phyloP scores from a whole-genome alignment of 2,888 invertebrate species.

The Spicauda simplicius region DNA sequence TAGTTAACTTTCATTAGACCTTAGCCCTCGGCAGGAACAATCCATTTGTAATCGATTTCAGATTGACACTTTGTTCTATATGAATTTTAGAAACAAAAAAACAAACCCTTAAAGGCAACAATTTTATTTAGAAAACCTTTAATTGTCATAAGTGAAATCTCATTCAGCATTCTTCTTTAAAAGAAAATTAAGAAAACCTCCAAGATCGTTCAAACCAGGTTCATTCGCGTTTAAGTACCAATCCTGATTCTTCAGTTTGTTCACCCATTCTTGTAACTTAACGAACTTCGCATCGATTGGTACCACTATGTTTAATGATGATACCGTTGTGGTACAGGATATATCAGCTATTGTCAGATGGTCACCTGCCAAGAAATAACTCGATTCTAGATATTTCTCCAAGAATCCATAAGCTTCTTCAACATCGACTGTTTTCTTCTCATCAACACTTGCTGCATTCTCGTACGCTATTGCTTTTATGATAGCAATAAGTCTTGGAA shows the following conservation, averaged over 20 bases:
- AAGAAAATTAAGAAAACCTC: conserved; percentile 13
- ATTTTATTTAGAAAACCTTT: too few relatives aligned
- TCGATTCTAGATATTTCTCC: conserved; percentile 54
- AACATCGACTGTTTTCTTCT: conserved; percentile 43
- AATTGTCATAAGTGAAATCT: background rate
- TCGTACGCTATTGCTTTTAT: conserved; percentile 38
- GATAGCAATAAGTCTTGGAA: conserved; percentile 45
- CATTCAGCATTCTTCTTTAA: conserved; percentile 9
- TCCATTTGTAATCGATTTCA: too few relatives aligned
- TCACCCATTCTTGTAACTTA: conserved; percentile 51
- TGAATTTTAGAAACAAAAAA: too few relatives aligned
- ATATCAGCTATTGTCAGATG: conserved; percentile 58
- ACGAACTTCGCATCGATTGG: conserved; percentile 50
- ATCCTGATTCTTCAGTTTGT: conserved; percentile 46
- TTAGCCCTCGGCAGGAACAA: too few relatives aligned
- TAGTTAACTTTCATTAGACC: too few relatives aligned
- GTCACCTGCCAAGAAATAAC: conserved; percentile 49
- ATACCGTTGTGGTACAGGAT: conserved; percentile 51
- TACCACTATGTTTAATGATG: conserved; percentile 47
- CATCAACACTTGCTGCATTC: conserved; percentile 40
- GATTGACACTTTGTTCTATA: too few relatives aligned
- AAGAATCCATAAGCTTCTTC: conserved; percentile 52
- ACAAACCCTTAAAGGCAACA: too few relatives aligned
- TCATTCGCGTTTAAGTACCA: conserved; percentile 54
- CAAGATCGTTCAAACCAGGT: conserved; percentile 46